Evolutionary conservation across 2,888 invertebrate genomes (phyloP).

Genomic region (Limenitis camilla): DNA sequence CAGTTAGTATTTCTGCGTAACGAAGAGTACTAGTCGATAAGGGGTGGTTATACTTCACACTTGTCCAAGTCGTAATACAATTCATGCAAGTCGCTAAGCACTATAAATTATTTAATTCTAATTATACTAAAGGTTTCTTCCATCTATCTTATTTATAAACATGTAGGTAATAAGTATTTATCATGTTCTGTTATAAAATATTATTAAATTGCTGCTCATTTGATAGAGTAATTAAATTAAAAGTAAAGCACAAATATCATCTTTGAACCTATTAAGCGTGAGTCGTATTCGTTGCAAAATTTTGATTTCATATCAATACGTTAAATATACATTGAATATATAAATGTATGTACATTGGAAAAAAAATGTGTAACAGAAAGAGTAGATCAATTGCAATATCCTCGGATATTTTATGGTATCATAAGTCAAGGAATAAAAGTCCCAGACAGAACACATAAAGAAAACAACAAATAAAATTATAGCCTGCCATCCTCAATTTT

Average conservation of each 20-base stretch:
- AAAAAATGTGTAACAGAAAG: background rate
- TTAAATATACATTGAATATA: no score
- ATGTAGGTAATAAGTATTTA: no score
- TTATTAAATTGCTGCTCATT: no score
- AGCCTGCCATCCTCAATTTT: slow-evolving; percentile 8
- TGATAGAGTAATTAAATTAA: no score
- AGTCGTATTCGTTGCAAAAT: no score
- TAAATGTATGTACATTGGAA: no score
- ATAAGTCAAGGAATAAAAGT: slow-evolving; percentile 11
- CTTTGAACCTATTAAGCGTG: no score
- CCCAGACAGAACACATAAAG: slow-evolving; percentile 7
- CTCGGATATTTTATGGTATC: background rate
- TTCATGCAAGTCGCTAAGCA: slow-evolving; percentile 21
- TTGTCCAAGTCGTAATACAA: slow-evolving; percentile 21
- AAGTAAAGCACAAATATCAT: no score
- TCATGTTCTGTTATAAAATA: no score
- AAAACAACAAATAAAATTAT: slow-evolving; percentile 8
- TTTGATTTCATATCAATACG: no score
- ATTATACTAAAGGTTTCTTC: slow-evolving; percentile 8
- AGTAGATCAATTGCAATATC: background rate
- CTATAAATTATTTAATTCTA: slow-evolving; percentile 17
- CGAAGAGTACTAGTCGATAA: slow-evolving; percentile 44
- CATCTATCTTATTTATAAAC: no score
- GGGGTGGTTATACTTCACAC: slow-evolving; percentile 37
- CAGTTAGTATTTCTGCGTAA: slow-evolving; percentile 5